phyloP scores from a whole-genome alignment of 2,113 vertebrate species.

The Ardeotis arabs region DNA sequence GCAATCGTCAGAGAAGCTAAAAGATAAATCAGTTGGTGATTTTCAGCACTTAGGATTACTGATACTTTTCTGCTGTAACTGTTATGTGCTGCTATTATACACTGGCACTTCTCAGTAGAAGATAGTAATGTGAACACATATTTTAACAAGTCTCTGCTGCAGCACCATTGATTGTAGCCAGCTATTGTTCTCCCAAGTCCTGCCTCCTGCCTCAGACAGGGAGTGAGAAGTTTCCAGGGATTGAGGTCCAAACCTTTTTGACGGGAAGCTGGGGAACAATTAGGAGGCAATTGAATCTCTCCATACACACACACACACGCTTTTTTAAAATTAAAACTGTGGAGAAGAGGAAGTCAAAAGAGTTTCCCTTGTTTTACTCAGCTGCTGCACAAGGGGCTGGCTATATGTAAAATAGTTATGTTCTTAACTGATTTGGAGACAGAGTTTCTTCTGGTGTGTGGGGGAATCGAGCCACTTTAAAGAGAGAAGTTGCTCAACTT shows the following conservation, averaged over 20 bases:
- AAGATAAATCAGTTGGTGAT: background rate
- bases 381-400: background rate
- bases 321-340: background rate
- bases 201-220: background rate
- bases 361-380: background rate
- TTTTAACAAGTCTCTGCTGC: background rate
- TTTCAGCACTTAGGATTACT: background rate
- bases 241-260: slow-evolving; percentile 8
- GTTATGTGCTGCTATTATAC: background rate
- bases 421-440: background rate
- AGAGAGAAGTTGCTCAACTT: background rate
- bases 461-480: background rate
- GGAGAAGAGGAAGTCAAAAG: background rate
- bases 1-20: background rate
- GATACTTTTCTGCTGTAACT: background rate
- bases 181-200: slow-evolving; percentile 13
- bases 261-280: background rate
- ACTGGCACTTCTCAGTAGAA: background rate
- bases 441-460: background rate
- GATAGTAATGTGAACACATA: background rate
- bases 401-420: background rate
- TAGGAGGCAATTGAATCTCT: background rate
- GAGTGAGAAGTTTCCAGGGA: slow-evolving; percentile 22
- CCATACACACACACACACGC: background rate
- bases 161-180: background rate